A percentile compares a stretch with the other conserved stretches of the same genome.
phyloP scores from a whole-genome alignment of 2,113 vertebrate genomes.

The Stercorarius parasiticus region DNA sequence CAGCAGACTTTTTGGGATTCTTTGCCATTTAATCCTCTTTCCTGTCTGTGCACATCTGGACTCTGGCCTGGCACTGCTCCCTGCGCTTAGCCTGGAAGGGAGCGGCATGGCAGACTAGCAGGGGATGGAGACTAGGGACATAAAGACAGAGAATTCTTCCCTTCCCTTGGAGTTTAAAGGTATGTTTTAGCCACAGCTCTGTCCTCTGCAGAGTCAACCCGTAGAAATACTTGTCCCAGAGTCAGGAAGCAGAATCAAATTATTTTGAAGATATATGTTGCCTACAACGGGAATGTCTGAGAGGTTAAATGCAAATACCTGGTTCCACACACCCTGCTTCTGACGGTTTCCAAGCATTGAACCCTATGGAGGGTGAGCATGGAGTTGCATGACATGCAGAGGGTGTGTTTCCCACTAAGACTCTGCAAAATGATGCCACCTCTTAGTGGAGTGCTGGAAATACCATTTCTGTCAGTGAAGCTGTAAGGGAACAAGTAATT shows the following conservation, averaged over 20 bases:
- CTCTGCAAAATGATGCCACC: background rate
- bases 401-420: background rate
- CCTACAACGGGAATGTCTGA: background rate
- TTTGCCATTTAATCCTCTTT: constrained; percentile 21
- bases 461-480: background rate
- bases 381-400: background rate
- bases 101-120: background rate
- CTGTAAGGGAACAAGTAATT: background rate
- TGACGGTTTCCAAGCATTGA: background rate
- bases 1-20: background rate
- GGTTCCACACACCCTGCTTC: background rate
- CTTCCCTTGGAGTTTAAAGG: background rate
- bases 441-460: background rate
- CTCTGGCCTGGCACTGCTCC: background rate
- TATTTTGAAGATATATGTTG: background rate
- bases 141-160: background rate
- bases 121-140: background rate
- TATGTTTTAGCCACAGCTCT: background rate
- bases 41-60: constrained; percentile 12
- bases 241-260: background rate
- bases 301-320: background rate
- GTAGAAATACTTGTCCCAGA: background rate
- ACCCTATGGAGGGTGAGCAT: background rate
- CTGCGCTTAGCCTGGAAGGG: background rate
- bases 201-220: background rate